phyloP scores from a whole-genome alignment of 2,797 vertebrate species.

The Avahi laniger region DNA sequence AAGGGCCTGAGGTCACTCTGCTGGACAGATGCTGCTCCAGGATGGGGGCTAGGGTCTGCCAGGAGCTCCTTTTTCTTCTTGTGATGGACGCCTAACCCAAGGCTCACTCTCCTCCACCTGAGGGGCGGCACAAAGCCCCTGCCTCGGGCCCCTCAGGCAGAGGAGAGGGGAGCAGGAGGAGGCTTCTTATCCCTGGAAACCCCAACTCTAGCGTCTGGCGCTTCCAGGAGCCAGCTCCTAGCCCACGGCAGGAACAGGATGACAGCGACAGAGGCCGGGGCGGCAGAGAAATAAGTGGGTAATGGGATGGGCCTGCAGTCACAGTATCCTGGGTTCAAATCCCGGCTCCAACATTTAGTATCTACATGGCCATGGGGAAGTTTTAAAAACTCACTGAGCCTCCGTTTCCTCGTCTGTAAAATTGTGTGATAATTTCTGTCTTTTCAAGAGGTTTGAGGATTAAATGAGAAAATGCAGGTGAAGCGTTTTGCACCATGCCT shows the following conservation, averaged over 20 bases:
- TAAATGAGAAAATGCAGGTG: not conserved
- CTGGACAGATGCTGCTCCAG: not conserved
- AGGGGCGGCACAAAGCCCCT: not conserved
- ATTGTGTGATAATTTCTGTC: no score
- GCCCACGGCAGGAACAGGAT: not conserved
- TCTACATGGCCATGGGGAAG: not conserved
- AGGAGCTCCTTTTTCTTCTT: not conserved
- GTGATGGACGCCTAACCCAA: not conserved
- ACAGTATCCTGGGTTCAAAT: not conserved
- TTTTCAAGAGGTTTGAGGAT: not conserved
- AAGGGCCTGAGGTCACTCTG: not conserved
- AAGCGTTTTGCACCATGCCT: not conserved
- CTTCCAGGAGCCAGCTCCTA: not conserved
- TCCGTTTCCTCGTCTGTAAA: not conserved
- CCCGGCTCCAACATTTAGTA: not conserved
- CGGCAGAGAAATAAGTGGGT: not conserved
- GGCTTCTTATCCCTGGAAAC: not conserved
- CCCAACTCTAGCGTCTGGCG: not conserved
- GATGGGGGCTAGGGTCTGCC: not conserved
- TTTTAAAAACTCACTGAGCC: not conserved
- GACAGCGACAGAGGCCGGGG: fast-evolving
- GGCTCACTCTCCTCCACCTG: not conserved
- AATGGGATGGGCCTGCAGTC: fast-evolving
- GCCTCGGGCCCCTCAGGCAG: not conserved
- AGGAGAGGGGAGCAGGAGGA: not conserved